Evolutionary conservation across 2,113 vertebrate species (phyloP), one percentile per base, ranked within the genome.

Genomic region (Pelobates fuscus): DNA sequence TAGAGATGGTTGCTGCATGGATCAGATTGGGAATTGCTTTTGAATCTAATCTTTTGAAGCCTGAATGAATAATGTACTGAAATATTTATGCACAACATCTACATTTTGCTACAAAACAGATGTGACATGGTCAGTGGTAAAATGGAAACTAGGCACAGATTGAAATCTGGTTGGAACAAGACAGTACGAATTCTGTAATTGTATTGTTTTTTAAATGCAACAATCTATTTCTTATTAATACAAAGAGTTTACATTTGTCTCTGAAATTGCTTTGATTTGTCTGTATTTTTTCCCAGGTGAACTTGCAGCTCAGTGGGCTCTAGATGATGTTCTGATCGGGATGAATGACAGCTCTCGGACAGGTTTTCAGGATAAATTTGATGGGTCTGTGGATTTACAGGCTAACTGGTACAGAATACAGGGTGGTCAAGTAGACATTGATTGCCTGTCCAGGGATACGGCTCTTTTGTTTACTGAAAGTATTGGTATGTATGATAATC

Each of bases 331-430:
- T 57, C 90, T 99, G 46, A 92, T 99, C 64, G 97, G 97, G 37
- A 96, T 99, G 95, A 99, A 99, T 54, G 97, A 99, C 91, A 99
- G 96, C 85, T 95, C 95, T 80, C 92, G 95, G 79, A 94, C 89
- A 18, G 95, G 95, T 62, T 98, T 99, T 83, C 94, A 96, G 46
- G 97, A 99, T 83, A 95, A 94, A 89, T 99, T 99, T 77, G 97
- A 98, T 73, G 94, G 94, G 70, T 91, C 90, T 2, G 85, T 93
- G 55, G 94, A 96, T 66, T 86, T 96, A 80, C 94, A 96, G 80
- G 89, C 93, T 86, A 97, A 92, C 87, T 99, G 97, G 97, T 98
- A 97, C 86, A 93, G 96, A 68, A 92, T 98, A 70, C 95, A 96
- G 86, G 97, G 97, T 14, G 97, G 96, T 73, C 95, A 96, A 87